Evolutionary conservation across 1,140 invertebrate species (phyloP).

Genomic region (Oryctes rhinoceros): DNA sequence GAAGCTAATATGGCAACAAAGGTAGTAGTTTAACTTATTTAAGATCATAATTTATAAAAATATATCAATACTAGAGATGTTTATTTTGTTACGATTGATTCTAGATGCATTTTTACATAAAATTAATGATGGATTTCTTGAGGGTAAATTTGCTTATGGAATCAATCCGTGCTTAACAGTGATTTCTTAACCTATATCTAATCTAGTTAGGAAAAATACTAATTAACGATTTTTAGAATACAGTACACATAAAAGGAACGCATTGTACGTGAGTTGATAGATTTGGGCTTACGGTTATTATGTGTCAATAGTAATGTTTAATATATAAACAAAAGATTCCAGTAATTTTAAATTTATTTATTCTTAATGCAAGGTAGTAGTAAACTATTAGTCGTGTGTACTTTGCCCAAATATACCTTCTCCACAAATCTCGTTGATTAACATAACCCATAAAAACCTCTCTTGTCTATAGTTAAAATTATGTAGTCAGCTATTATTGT

Average conservation of each 20-base stretch:
- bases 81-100: slow-evolving; percentile 27
- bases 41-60: slow-evolving; percentile 40
- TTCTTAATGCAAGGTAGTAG: slow-evolving; percentile 21
- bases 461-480: slow-evolving; percentile 30
- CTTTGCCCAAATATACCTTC: slow-evolving; percentile 37
- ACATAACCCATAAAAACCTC: slow-evolving; percentile 19
- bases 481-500: slow-evolving; percentile 36
- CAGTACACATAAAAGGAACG: slow-evolving; percentile 15
- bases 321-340: slow-evolving; percentile 31
- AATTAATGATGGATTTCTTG: not conserved
- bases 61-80: slow-evolving; percentile 33
- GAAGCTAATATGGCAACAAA: slow-evolving; percentile 27
- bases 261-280: slow-evolving; percentile 28
- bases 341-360: slow-evolving; percentile 40
- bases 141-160: slow-evolving; percentile 2
- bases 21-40: slow-evolving; percentile 40
- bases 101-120: not conserved
- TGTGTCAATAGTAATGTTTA: slow-evolving; percentile 22
- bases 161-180: slow-evolving; percentile 24
- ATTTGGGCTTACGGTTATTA: slow-evolving; percentile 28
- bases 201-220: slow-evolving; percentile 34
- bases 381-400: slow-evolving; percentile 11
- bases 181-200: slow-evolving; percentile 35
- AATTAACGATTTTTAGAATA: slow-evolving; percentile 23
- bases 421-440: not conserved